Evolutionary conservation across 2,797 vertebrate genomes (phyloP).

Genomic region (Pangasius sanitwongsei): DNA sequence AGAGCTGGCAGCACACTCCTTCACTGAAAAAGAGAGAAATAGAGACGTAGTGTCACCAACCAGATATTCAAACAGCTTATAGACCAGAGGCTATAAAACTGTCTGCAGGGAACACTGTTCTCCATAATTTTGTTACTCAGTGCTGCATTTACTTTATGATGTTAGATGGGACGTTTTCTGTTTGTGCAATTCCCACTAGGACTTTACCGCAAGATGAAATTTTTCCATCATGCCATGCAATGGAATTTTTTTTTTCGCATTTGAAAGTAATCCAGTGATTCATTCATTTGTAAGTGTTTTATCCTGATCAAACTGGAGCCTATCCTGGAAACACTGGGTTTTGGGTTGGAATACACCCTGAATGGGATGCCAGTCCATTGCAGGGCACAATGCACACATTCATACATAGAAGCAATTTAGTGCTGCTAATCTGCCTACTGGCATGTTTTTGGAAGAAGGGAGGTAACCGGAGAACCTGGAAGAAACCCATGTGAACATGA

Average conservation of each 20-base stretch:
- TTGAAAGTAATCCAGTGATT: neutral
- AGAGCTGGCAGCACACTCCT: conserved; percentile 75
- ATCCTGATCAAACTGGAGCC: neutral
- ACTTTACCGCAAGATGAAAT: neutral
- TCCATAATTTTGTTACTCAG: neutral
- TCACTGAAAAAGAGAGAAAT: conserved; percentile 63
- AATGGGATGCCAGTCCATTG: neutral
- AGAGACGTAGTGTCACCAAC: neutral
- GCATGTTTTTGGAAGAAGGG: neutral
- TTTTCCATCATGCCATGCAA: neutral
- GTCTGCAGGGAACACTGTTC: neutral
- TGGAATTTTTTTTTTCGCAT: neutral
- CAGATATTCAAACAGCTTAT: neutral
- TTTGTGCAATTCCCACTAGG: neutral
- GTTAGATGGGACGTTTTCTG: neutral
- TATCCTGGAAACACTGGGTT: neutral
- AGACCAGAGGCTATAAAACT: neutral
- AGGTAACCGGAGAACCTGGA: neutral
- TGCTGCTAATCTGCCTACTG: neutral
- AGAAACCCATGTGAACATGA: neutral
- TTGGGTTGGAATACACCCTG: neutral
- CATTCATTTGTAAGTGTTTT: neutral
- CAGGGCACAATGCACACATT: neutral
- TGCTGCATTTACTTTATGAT: neutral
- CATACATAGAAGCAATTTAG: neutral